Conservation (phyloP, 2,888 invertebrate genomes). For the Cheilosia pagana region DNA sequence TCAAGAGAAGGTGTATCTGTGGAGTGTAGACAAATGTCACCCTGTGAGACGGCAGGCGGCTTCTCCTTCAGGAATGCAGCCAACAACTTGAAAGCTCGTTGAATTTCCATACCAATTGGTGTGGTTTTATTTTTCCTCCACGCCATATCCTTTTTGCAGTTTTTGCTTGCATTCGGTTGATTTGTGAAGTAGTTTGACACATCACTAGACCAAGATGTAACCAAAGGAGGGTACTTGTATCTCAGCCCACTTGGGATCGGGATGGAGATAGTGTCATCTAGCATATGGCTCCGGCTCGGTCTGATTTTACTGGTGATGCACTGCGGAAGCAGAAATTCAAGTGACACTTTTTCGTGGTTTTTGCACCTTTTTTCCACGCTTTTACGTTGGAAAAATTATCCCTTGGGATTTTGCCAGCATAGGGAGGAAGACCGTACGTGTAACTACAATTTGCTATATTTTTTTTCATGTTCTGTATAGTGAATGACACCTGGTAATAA, state of each 20-base stretch:
- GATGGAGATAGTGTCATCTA: not conserved
- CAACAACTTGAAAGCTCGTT: constrained; percentile 71
- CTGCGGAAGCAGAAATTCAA: constrained; percentile 72
- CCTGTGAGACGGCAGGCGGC: constrained; percentile 41
- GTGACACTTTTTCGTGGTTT: constrained; percentile 74
- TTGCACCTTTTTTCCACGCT: constrained; percentile 55
- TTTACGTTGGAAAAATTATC: constrained; percentile 64
- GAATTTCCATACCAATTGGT: constrained; percentile 44
- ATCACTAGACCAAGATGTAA: constrained; percentile 71
- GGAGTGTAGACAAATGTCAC: constrained; percentile 55
- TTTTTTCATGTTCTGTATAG: constrained; percentile 21
- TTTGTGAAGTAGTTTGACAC: constrained; percentile 73
- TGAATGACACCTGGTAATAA: constrained; percentile 74
- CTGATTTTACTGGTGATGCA: constrained; percentile 57
- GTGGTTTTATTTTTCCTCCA: constrained; percentile 17
- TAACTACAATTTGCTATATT: constrained; percentile 52
- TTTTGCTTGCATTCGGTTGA: constrained; percentile 51
- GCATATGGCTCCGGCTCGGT: constrained; percentile 14
- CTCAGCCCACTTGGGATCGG: not conserved
- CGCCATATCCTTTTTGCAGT: constrained; percentile 42
- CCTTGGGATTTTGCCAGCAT: constrained; percentile 54
- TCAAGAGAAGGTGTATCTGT: constrained; percentile 18
- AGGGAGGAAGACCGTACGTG: constrained; percentile 35
- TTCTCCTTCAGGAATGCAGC: constrained; percentile 56
- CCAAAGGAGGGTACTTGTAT: constrained; percentile 30